These are phyloP conservation scores for Ifrita kowaldi DNA, from an alignment of 2,113 vertebrate species.

Conservation along the genomic window DNA sequence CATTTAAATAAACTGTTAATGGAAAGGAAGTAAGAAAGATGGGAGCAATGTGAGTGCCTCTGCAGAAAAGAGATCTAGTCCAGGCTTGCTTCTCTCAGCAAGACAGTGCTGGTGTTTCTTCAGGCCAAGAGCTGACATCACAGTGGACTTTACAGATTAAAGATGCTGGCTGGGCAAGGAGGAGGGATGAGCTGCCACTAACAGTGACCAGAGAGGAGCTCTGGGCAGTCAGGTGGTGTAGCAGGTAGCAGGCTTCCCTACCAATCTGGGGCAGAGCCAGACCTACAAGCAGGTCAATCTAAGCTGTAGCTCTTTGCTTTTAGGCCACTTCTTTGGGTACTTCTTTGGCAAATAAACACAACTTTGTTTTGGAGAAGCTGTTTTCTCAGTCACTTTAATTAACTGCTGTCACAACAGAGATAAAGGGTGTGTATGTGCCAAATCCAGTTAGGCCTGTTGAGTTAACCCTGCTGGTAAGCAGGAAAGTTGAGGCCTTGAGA, in stretches of 20 bases:
- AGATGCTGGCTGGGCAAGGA: neutral
- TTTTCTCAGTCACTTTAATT: constrained; percentile 50
- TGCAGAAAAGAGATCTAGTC: neutral
- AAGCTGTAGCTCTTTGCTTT: neutral
- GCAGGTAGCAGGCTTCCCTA: neutral
- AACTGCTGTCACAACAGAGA: constrained; percentile 57
- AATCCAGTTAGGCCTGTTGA: constrained; percentile 39
- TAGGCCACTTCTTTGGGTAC: neutral
- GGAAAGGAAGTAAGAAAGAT: neutral
- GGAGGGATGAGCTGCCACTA: neutral
- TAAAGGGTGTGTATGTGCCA: constrained; percentile 45
- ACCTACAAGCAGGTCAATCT: neutral
- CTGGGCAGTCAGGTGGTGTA: neutral
- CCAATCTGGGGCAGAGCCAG: neutral
- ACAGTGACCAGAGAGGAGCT: neutral
- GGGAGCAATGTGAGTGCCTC: neutral
- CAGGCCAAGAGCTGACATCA: neutral
- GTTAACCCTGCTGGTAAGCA: neutral
- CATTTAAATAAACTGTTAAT: neutral
- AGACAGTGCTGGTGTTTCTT: neutral
- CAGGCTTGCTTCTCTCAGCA: neutral
- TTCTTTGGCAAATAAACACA: neutral
- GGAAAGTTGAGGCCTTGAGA: neutral
- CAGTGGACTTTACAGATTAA: neutral
- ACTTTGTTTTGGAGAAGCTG: constrained; percentile 13